phyloP scores from a whole-genome alignment of 2,797 vertebrate species.

The Caiman crocodilus region DNA sequence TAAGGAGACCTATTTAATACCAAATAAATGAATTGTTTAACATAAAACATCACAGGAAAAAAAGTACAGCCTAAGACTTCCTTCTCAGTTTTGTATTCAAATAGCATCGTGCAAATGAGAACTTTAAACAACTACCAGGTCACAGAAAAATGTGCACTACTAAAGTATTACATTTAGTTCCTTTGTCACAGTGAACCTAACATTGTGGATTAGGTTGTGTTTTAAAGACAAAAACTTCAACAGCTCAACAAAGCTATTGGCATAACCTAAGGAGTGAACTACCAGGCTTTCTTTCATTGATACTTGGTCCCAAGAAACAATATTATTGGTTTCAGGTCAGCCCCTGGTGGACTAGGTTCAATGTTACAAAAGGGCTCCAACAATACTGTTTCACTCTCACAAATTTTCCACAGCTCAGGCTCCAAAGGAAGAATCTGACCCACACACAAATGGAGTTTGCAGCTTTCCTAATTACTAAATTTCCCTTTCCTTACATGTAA shows the following conservation, averaged over 20 bases:
- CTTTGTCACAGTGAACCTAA: background rate
- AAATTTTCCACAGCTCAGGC: constrained; percentile 57
- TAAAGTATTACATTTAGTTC: background rate
- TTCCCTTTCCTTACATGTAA: constrained; percentile 68
- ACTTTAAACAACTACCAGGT: background rate
- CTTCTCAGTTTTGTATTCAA: constrained; percentile 50
- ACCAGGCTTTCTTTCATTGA: background rate
- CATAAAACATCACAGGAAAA: constrained; percentile 46
- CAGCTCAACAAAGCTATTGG: background rate
- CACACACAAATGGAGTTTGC: constrained; percentile 57
- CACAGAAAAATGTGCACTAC: background rate
- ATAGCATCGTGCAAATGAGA: background rate
- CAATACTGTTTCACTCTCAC: constrained; percentile 47
- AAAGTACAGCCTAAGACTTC: constrained; percentile 35
- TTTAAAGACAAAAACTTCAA: constrained; percentile 1
- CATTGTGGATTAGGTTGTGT: background rate
- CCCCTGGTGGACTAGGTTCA: constrained; percentile 47
- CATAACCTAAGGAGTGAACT: background rate
- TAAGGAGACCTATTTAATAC: constrained; percentile 69
- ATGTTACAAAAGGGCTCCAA: constrained; percentile 10
- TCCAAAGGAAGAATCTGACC: background rate
- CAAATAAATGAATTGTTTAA: constrained; percentile 66
- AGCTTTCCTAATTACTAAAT: constrained; percentile 73
- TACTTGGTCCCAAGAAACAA: constrained; percentile 23
- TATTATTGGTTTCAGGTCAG: constrained; percentile 60